phyloP scores from a whole-genome alignment of 2,797 vertebrate species.

The Poecilia velifera region DNA sequence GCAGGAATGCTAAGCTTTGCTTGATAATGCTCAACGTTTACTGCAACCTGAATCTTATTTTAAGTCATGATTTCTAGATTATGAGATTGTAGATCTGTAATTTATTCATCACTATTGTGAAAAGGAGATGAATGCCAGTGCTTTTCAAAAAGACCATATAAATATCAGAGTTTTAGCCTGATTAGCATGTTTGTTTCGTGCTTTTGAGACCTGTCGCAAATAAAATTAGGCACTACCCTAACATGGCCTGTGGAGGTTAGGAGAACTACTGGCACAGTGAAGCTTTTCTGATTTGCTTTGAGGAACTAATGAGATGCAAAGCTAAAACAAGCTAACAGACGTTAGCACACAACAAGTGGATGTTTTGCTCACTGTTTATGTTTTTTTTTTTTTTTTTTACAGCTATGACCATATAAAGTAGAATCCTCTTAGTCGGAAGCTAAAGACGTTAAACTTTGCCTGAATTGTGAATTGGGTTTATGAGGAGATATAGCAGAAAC shows the following conservation, averaged over 20 bases:
- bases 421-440: background rate
- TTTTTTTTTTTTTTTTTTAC: background rate
- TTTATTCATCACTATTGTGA: background rate
- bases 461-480: background rate
- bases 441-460: background rate
- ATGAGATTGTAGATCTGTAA: background rate
- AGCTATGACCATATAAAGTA: background rate
- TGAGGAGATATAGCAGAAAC: background rate
- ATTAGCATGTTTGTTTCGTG: background rate
- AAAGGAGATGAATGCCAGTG: background rate
- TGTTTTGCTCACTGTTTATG: background rate
- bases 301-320: background rate
- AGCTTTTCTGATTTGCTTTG: background rate
- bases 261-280: background rate
- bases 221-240: background rate
- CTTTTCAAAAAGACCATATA: background rate
- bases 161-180: background rate
- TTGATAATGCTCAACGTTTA: slow-evolving; percentile 10
- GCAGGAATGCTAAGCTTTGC: slow-evolving; percentile 5
- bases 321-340: background rate
- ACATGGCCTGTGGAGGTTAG: background rate
- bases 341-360: background rate
- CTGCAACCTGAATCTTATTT: slow-evolving; percentile 6
- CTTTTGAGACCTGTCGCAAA: background rate
- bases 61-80: background rate